Evolutionary conservation across 2,888 invertebrate genomes (phyloP).

Genomic region (Nemotelus pantherinus): DNA sequence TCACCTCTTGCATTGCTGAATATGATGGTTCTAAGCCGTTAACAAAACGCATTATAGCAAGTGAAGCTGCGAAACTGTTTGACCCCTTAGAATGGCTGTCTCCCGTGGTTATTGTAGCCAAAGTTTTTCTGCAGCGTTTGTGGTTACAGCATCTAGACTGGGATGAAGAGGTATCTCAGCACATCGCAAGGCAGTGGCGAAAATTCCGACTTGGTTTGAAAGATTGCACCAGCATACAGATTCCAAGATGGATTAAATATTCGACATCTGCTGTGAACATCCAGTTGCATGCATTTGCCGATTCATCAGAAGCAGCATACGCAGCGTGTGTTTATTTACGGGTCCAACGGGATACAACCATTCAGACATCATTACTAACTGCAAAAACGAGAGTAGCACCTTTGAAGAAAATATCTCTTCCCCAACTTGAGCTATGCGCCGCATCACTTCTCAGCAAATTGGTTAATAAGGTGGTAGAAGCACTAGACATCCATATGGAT

Average conservation of each 20-base stretch:
- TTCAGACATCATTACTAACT: too few species aligned
- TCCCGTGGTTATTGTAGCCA: slow-evolving; percentile 51
- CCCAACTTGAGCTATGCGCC: too few species aligned
- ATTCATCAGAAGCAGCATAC: slow-evolving; percentile 52
- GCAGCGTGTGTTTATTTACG: slow-evolving; percentile 46
- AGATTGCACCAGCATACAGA: background rate
- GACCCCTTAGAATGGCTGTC: slow-evolving; percentile 53
- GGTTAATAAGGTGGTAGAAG: slow-evolving; percentile 9
- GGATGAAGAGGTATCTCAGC: slow-evolving; percentile 49
- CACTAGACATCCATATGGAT: background rate
- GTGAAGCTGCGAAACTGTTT: slow-evolving; percentile 45
- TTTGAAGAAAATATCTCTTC: too few species aligned
- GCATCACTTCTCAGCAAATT: slow-evolving; percentile 38
- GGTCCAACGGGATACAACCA: too few species aligned
- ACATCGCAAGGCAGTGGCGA: slow-evolving; percentile 27
- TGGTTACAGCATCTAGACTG: slow-evolving; percentile 53
- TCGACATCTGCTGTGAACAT: background rate
- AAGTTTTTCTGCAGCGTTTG: slow-evolving; percentile 54
- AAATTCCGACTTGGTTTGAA: background rate
- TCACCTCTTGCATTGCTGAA: too few species aligned
- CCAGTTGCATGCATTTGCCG: slow-evolving; percentile 51
- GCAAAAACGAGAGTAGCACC: too few species aligned
- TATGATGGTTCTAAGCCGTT: too few species aligned
- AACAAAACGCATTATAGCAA: too few species aligned
- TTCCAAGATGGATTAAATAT: background rate